Evolutionary conservation across 1,140 invertebrate genomes (phyloP), one percentile per base, ranked within the genome.

Genomic region (Drosophila quadrilineata): DNA sequence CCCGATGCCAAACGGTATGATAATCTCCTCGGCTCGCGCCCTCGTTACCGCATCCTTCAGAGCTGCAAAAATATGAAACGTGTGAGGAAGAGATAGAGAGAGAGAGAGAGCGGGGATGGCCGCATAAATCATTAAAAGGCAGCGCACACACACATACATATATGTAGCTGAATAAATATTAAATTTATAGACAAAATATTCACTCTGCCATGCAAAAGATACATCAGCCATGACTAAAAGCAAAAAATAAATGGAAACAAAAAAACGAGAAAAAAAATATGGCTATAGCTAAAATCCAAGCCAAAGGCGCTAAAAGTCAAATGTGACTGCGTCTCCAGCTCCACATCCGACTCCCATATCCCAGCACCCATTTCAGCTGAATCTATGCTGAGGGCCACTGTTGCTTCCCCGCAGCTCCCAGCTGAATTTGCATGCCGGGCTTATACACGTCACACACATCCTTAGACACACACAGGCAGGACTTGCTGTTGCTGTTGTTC

Each of bases 1-100:
- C 1, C 97, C 97, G 6, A 96, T 93, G 0, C 97, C 97, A 88
- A 98, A 97, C 0, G 96, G 95, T 87, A 98, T 96, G 76, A 93
- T 92, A 41, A 96, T 94, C 76, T 97, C 96, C 74, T 97, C 95
- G 6, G 93, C 92, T 50, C 93, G 92, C 1, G 94, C 94, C 71
- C 92, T 92, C 46, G 91, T 91, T 53, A 97, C 90, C 0, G 95
- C 95, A 65, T 95, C 95, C 64, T 95, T 94, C 35, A 96, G 91
- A 49, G 94, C 94, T 90, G 69, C 16, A n/a, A 21, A 41, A 21
- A 10, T 21, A 12, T 19, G n/a, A 57, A 63, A 22, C n/a, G 60
- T 17, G 21, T 38, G 24, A n/a, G 24, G 35, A 43, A 10, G 41
- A 36, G 16, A 19, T 24, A 0, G 36, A 21, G 9, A 22, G 33